A percentile compares a stretch with the other conserved stretches of the same genome.
Evolutionary conservation across 2,888 invertebrate genomes (phyloP).

Genomic region (Bellardia pandia): DNA sequence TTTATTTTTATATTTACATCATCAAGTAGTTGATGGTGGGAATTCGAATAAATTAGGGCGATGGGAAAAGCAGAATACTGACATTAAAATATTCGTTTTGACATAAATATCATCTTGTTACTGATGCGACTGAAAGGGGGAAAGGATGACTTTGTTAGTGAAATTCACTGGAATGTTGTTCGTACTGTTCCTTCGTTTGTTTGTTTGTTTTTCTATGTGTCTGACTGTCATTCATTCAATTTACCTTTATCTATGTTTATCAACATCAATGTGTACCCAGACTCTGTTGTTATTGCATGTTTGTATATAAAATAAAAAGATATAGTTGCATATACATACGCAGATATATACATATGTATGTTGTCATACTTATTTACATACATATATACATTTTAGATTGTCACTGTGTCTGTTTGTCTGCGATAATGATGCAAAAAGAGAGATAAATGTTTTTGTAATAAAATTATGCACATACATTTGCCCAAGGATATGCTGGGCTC

Average conservation of each 20-base stretch:
- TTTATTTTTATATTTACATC: constrained; percentile 14
- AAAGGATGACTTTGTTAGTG: constrained; percentile 53
- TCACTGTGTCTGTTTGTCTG: constrained; percentile 71
- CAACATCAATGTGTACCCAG: constrained; percentile 50
- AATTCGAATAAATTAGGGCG: constrained; percentile 28
- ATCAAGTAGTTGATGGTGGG: constrained; percentile 59
- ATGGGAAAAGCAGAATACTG: neutral
- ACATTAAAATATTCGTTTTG: constrained; percentile 16
- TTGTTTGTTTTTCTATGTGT: constrained; percentile 39
- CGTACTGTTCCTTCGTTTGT: neutral
- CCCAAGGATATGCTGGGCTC: constrained; percentile 55
- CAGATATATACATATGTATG: neutral
- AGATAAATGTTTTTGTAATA: constrained; percentile 82
- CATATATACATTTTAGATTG: constrained; percentile 37
- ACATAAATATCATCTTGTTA: constrained; percentile 38
- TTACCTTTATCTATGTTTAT: constrained; percentile 61
- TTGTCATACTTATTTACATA: neutral
- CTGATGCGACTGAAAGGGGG: neutral
- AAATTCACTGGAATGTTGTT: constrained; percentile 34
- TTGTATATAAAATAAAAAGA: constrained; percentile 34
- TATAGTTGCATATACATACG: constrained; percentile 25
- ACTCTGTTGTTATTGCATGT: constrained; percentile 26
- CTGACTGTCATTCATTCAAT: constrained; percentile 44
- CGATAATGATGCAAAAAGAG: constrained; percentile 75
- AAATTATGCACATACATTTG: constrained; percentile 78